These are phyloP conservation scores for Microctenopoma lineatum DNA, from an alignment of 2,797 vertebrate species.

Conservation along the genomic window DNA sequence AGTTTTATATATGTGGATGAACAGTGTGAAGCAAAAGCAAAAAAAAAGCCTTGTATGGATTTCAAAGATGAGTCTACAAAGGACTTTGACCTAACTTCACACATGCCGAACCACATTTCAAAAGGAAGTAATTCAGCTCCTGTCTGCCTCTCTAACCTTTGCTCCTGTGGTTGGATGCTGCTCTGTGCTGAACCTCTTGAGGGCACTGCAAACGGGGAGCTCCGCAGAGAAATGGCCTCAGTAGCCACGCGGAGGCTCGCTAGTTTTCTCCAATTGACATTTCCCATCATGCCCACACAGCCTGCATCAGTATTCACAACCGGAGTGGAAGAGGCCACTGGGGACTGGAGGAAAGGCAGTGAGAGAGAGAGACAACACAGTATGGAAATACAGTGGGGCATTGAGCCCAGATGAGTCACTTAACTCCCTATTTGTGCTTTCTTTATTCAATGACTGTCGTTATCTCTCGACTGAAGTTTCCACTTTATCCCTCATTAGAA, in stretches of 20 bases:
- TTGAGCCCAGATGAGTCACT: slow-evolving; percentile 51
- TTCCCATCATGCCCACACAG: slow-evolving; percentile 74
- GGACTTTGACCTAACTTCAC: background rate
- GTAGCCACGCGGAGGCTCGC: slow-evolving; percentile 32
- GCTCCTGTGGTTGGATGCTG: slow-evolving; percentile 10
- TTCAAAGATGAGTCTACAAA: background rate
- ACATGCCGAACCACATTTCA: slow-evolving; percentile 4
- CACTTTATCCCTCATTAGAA: slow-evolving; percentile 16
- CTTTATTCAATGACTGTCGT: slow-evolving; percentile 18
- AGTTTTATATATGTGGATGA: no score
- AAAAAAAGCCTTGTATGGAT: background rate
- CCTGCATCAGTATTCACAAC: slow-evolving; percentile 73
- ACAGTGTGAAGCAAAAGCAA: no score
- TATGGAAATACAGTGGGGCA: slow-evolving; percentile 58
- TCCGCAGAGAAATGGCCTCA: slow-evolving; percentile 30
- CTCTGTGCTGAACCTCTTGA: slow-evolving; percentile 65
- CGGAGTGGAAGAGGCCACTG: slow-evolving; percentile 60
- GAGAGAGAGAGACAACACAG: slow-evolving; percentile 55
- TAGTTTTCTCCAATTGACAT: slow-evolving; percentile 64
- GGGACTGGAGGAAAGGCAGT: slow-evolving; percentile 49
- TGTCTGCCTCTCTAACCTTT: slow-evolving; percentile 35
- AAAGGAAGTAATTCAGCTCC: background rate
- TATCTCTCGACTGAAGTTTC: slow-evolving; percentile 49
- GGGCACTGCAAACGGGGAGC: slow-evolving; percentile 70
- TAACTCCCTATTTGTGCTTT: slow-evolving; percentile 45